A percentile compares a stretch with the other conserved stretches of the same genome.
phyloP scores from a whole-genome alignment of 2,888 invertebrate species.

The Eulithis testata region DNA sequence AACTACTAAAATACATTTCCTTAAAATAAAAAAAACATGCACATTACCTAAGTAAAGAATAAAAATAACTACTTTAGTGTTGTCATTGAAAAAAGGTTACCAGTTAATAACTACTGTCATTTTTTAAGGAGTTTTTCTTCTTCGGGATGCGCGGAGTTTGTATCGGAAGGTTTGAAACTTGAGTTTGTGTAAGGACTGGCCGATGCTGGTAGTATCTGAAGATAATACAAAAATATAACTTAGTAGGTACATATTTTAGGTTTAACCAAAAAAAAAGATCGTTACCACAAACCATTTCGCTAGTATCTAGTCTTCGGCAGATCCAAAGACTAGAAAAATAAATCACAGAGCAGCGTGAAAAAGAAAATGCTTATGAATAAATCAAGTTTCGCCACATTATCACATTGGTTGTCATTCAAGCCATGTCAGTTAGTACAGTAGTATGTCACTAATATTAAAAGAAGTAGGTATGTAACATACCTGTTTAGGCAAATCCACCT shows the following conservation, averaged over 20 bases:
- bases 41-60: neutral
- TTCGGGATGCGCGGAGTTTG: conserved; percentile 53
- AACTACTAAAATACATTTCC: conserved; percentile 39
- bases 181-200: conserved; percentile 66
- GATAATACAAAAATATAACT: conserved; percentile 17
- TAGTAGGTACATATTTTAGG: too few relatives aligned
- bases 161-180: conserved; percentile 56
- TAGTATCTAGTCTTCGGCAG: conserved; percentile 59
- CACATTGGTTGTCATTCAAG: too few relatives aligned
- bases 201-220: conserved; percentile 61
- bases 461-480: conserved; percentile 44
- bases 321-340: conserved; percentile 57
- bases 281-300: conserved; percentile 42
- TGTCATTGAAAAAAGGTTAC: conserved; percentile 48
- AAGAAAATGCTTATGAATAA: neutral
- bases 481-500: conserved; percentile 54
- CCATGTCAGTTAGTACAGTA: too few relatives aligned
- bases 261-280: too few relatives aligned
- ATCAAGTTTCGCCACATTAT: too few relatives aligned
- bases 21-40: conserved; percentile 24
- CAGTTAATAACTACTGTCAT: conserved; percentile 49
- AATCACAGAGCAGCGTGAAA: conserved; percentile 67
- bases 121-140: conserved; percentile 72
- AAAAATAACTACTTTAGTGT: conserved; percentile 2
- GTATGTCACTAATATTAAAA: too few relatives aligned